Base-by-base conservation (phyloP, 2,113 vertebrate genomes). In the Cyanocitta stelleri region DNA sequence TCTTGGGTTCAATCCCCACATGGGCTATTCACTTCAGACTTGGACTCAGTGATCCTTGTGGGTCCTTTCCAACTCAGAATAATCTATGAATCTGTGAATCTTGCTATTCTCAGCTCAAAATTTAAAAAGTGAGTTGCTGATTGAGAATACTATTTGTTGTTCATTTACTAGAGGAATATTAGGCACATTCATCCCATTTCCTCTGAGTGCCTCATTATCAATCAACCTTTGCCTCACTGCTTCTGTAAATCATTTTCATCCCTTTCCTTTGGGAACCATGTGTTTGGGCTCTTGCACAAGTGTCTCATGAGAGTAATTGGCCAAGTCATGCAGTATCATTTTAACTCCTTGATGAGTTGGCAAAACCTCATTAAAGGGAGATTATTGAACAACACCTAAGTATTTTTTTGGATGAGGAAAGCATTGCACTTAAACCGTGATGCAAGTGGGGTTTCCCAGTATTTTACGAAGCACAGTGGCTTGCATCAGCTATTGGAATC, bases 161-260 rank as follows among this genome's bases (percentile, higher is more conserved):
- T 89, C 44, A 24, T 85, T 82, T 85, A 49, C 46, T 30, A 73
- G n/a, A 85, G 69, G 84, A 82, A 75, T 64, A 62, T 68, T 29
- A 48, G n/a, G 66, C 58, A 73, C 64, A 46, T 85, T 61, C 66
- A 95, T 85, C 51, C 58, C 43, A 58, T 85, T 94, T 96, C 82
- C 87, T 94, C 41, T 66, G 52, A 33, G 30, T 85, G 71, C 59
- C 89, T 94, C 78, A 61, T 95, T 94, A 87, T 96, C 93, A 91
- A 73, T 54, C 87, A 90, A 82, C 85, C 51, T 91, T 89, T 73
- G 69, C 74, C 74, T 89, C 4, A 4, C 66, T 72, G 62, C 71
- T 94, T 62, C 93, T 85, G 58, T 80, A 91, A 85, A 89, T 87
- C 1, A 91, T 85, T 66, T 91, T 76, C 85, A 87, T 54, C 32